A percentile compares a stretch with the other conserved stretches of the same genome.
These are phyloP conservation scores for Petroica traversi DNA, from an alignment of 2,113 vertebrate genomes.

Conservation along the genomic window DNA sequence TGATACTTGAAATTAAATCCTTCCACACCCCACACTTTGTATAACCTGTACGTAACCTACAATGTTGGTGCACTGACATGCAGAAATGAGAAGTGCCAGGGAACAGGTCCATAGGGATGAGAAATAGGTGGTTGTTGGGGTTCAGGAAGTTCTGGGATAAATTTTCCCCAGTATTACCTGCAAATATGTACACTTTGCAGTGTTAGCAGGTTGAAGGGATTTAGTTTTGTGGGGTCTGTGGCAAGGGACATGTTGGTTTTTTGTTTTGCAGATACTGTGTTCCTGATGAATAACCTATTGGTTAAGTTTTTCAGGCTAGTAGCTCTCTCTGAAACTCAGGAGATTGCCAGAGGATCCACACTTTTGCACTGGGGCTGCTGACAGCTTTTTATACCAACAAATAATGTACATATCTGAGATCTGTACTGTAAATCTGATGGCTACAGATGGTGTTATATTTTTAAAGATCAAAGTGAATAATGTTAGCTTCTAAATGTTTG, in stretches of 20 bases:
- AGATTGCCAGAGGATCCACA: not conserved
- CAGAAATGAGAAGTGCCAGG: not conserved
- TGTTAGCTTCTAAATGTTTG: constrained; percentile 6
- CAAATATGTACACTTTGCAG: fast-evolving
- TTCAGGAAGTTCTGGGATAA: not conserved
- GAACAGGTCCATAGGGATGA: not conserved
- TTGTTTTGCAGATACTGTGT: not conserved
- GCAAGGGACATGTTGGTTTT: not conserved
- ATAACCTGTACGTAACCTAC: not conserved
- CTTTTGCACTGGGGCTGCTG: not conserved
- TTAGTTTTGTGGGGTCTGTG: not conserved
- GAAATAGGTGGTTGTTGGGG: not conserved
- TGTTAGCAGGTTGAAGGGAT: not conserved
- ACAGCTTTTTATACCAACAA: constrained; percentile 25
- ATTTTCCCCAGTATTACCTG: not conserved
- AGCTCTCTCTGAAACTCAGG: not conserved
- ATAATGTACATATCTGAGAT: not conserved
- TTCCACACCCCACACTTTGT: not conserved
- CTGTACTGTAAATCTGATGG: constrained; percentile 28
- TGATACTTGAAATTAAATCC: not conserved
- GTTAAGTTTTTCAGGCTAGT: not conserved
- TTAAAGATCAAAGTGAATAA: constrained; percentile 32
- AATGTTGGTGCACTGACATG: not conserved
- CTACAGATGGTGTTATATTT: constrained; percentile 47
- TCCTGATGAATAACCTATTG: not conserved